Percentiles rank a stretch among this genome's conserved stretches.
phyloP scores from a whole-genome alignment of 2,113 vertebrate species.

The Anser brachyrhynchus region DNA sequence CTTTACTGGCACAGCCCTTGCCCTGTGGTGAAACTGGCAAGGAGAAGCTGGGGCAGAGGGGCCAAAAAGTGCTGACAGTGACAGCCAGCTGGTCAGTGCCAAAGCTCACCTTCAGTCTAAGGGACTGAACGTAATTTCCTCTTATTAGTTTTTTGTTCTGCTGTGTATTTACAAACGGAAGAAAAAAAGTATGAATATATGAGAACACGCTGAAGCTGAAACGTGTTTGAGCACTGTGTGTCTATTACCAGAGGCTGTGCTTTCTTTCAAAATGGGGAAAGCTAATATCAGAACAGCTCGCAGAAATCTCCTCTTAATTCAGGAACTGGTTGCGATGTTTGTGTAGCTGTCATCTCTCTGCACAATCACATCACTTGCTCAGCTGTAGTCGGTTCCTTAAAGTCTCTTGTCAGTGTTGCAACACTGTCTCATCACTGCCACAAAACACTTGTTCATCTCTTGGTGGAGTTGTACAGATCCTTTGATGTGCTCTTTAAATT shows the following conservation, averaged over 20 bases:
- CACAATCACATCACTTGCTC: background rate
- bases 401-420: background rate
- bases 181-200: background rate
- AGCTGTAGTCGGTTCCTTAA: background rate
- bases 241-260: background rate
- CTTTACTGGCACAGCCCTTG: background rate
- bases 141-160: background rate
- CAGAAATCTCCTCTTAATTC: background rate
- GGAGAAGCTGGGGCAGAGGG: background rate
- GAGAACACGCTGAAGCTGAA: background rate
- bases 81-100: background rate
- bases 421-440: background rate
- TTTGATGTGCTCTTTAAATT: background rate
- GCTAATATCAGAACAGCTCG: background rate
- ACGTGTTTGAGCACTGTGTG: background rate
- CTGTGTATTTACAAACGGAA: background rate
- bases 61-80: background rate
- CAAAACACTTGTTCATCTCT: background rate
- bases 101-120: background rate
- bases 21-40: background rate
- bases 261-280: background rate
- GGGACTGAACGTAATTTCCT: background rate
- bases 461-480: background rate
- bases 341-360: background rate
- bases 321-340: background rate